Evolutionary conservation across 1,140 invertebrate species (phyloP).

Genomic region (Sweltsa coloradensis): DNA sequence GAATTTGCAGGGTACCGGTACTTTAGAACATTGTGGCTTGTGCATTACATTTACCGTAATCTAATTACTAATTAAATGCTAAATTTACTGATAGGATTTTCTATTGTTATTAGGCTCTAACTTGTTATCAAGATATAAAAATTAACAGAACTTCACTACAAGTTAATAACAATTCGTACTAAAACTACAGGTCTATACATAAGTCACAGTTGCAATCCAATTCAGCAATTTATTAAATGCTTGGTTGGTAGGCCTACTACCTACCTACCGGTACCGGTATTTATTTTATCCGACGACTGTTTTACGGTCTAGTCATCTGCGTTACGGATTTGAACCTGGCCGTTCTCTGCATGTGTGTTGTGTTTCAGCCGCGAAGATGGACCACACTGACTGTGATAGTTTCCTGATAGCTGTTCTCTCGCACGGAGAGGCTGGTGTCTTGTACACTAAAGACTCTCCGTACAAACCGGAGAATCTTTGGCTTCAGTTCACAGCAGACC

Average conservation of each 20-base stretch:
- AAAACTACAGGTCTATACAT: no score
- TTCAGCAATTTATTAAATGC: not conserved
- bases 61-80: no score
- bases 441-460: constrained; percentile 77
- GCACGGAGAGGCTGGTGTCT: constrained; percentile 77
- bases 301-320: not conserved
- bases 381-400: constrained; percentile 69
- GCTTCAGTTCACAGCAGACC: constrained; percentile 74
- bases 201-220: not conserved
- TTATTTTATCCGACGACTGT: not conserved
- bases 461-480: constrained; percentile 76
- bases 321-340: not conserved
- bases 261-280: no score
- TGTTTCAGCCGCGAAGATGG: constrained; percentile 42
- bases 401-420: constrained; percentile 69
- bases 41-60: no score
- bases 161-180: no score
- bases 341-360: not conserved
- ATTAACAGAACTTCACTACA: no score
- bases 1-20: no score
- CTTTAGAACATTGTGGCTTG: no score
- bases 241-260: not conserved
- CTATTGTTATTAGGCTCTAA: no score
- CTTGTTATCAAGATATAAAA: no score
- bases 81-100: no score